Base-by-base conservation (phyloP, 2,888 invertebrate species). In the Elysia crispata region DNA sequence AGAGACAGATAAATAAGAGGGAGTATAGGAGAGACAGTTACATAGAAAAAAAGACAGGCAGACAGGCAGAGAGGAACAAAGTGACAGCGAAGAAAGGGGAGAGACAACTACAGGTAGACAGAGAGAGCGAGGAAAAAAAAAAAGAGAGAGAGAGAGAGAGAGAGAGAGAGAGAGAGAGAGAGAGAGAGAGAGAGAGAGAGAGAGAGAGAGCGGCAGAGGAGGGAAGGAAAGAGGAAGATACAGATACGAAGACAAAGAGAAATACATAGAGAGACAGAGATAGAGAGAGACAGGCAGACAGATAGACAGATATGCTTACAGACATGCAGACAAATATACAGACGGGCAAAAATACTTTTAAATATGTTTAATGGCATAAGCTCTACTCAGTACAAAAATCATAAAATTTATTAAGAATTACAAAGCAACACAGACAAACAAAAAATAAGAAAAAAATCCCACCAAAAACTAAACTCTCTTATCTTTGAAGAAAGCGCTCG, bases 81-180 rank as follows among this genome's bases (percentile, higher is more conserved):
- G 54, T 69, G 69, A 31, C 31, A 28, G 69, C 33, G 69, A 31
- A 33, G 23, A 33, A 31, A 15, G 23, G 33, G 11, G 28, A 23
- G n/a, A 57, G 28, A n/a, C n/a, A n/a, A n/a, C n/a, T n/a, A n/a
- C n/a, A n/a, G n/a, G n/a, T n/a, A n/a, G n/a, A 57, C 15, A 20
- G 5, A 28, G 15, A 28, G 28, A 25, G 11, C 18, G 28, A 28
- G 50, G 28, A 18, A 15, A 28, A 28, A 30, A 54, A 54, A 20
- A 13, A 30, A n/a, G 25, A n/a, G 54, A 54, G 57, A 54, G 28
- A 50, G 54, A 73, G 73, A 73, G 54, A 73, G 72, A 50, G 54
- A 73, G 72, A 50, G 23, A 73, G 72, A 73, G 54, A 25, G 3
- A 25, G 54, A 50, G 11, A 50, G 57, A 57, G 28, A 30, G 57